Evolutionary conservation across 2,797 vertebrate genomes (phyloP), one percentile per base, ranked within the genome.

Genomic region (Ptychadena robeensis): DNA sequence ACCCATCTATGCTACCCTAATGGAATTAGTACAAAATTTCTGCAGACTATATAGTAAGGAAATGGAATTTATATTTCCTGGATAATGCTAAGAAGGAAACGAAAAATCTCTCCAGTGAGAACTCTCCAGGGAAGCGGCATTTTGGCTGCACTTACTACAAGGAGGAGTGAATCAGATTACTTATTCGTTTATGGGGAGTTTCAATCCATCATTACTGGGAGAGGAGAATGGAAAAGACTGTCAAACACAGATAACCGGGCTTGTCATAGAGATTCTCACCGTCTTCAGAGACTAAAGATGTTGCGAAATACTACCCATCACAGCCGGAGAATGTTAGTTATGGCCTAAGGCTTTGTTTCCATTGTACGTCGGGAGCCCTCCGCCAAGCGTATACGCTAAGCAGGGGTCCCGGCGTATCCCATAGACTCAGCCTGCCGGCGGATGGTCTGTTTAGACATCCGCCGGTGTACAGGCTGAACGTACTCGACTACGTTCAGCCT

Each of bases 161-260:
- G 25, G 70, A 48, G 80, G 53, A 79, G 66, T 32, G 70, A 30
- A 80, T 61, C 48, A 63, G 78, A 80, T 80, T 72, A 64, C 37
- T 81, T 73, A 81, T 81, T 71, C 31, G 68, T 81, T 81, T 73
- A 81, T 34, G 22, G 61, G 30, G 61, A 70, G 32, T 71, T 59
- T 68, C 48, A 69, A 78, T 82, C 66, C 81, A 76, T 82, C 73
- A 76, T 30, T 69, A 48, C 74, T 77, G 34, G 48, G 65, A 69
- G 31, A 32, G 27, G 35, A 70, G 66, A 48, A 35, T 59, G 59
- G 73, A 74, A 53, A 53, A 82, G 61, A 25, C 70, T 67, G 32
- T 32, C 70, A 63, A 25, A 31, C 30, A 81, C 69, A 32, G 63
- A 66, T 66, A 69, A 79, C 27, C 37, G 67, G 67, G 48, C 44